Base-by-base conservation (phyloP, 2,888 invertebrate species). In the Andrena marginata region DNA sequence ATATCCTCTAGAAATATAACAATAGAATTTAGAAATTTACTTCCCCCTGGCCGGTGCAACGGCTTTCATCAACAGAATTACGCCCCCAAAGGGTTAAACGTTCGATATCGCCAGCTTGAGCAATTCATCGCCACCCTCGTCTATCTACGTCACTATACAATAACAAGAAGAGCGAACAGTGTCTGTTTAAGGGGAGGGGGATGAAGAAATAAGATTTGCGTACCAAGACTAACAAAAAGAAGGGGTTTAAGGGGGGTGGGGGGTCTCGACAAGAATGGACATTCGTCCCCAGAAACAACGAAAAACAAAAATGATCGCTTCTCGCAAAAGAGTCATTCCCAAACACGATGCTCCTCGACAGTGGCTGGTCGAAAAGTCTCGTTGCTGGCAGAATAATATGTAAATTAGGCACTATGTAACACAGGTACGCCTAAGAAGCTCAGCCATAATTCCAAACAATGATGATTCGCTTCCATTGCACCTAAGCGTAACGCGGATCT, bases 351-450 rank as follows among this genome's bases (percentile, higher is more conserved):
- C 82, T 72, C 13, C 51, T 69, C 26, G 31, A 77, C 23, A 68
- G 6, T 54, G 56, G 51, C n/a, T 65, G 54, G 63, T 26, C 59
- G 29, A 78, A 48, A 20, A 63, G 31, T 77, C 56, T 73, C 69
- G 75, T 72, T 75, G 23, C 74, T 68, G 79, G 69, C 72, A 69
- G 71, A 83, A 74, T 10, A 67, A 79, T 76, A 56, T 26, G 56
- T 68, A 78, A 72, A 69, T 70, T 69, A 83, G 73, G 82, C 84
- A 63, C 71, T 80, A 80, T 56, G 56, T 78, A 84, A 78, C 54
- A 71, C 35, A 83, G 67, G 33, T 81, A 72, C 71, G 72, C 79
- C 75, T 84, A 84, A 78, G 49, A 84, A 84, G 84, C 84, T 83
- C 68, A 76, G 71, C 68, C 68, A 83, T 65, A 76, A 49, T 60